phyloP scores from a whole-genome alignment of 2,113 vertebrate genomes.

The Dicentrarchus labrax region DNA sequence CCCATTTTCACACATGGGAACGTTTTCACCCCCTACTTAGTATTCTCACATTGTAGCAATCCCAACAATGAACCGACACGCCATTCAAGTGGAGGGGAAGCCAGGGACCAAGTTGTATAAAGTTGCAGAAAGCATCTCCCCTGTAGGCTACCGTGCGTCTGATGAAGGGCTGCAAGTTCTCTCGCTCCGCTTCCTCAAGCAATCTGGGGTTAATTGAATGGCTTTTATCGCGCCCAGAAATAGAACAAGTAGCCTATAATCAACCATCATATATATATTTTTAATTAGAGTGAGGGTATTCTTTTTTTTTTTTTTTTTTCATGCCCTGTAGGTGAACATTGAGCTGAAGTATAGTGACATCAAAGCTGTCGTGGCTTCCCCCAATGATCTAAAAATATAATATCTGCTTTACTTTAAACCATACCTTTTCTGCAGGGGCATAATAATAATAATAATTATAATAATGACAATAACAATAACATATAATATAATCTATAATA shows the following conservation, averaged over 20 bases:
- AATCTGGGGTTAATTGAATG: constrained; percentile 53
- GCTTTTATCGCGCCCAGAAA: constrained; percentile 37
- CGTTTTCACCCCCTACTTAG: constrained; percentile 80
- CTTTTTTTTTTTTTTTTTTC: background rate
- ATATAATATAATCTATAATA: too few species aligned
- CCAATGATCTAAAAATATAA: constrained; percentile 3
- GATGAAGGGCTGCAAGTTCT: constrained; percentile 49
- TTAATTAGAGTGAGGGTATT: constrained; percentile 12
- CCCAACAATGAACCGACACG: constrained; percentile 81
- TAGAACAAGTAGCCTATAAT: constrained; percentile 32
- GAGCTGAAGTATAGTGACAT: constrained; percentile 1
- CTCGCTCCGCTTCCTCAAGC: constrained; percentile 35
- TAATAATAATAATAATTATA: constrained; percentile 15
- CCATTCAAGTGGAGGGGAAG: constrained; percentile 77
- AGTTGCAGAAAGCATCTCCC: constrained; percentile 75
- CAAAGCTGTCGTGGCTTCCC: background rate
- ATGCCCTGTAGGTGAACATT: background rate
- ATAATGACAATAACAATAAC: constrained; percentile 32
- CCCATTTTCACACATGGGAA: constrained; percentile 82
- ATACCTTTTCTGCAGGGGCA: background rate
- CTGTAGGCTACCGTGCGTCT: constrained; percentile 53
- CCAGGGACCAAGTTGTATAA: constrained; percentile 64
- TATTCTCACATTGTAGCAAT: constrained; percentile 80
- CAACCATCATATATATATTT: constrained; percentile 31
- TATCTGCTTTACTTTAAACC: background rate